Base-by-base conservation (phyloP, 1,140 invertebrate genomes). In the Cotesia vestalis region DNA sequence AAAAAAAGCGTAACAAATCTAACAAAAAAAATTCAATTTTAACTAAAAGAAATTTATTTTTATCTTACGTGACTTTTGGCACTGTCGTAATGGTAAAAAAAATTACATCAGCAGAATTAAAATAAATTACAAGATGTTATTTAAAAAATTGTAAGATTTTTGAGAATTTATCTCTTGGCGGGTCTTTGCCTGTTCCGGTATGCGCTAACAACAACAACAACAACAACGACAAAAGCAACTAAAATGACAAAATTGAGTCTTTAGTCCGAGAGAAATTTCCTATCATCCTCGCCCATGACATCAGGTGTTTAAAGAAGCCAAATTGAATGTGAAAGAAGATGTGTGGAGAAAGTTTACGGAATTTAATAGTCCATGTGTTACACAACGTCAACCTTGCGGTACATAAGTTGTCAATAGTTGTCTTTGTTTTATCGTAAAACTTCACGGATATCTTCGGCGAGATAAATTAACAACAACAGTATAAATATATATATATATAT, bases 71-170 rank as follows among this genome's bases (percentile, higher is more conserved):
- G 71, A 67, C 55, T 66, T 11, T 55, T 78, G 77, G 78, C 55
- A 61, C 75, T 81, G 77, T 81, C 74, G 78, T 77, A 80, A 82
- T 35, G 14, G 46, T 51, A 64, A 67, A 73, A 78, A 77, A 76
- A 79, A 80, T 79, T 77, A 78, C 78, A 73, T 77, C 78, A 76
- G 72, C 64, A 72, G 73, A 70, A 27, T 27, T 27, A 74, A 61
- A 72, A 5, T n/a, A 40, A 66, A 55, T 11, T 64, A 52, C 63
- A 67, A 60, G 20, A 11, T 35, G 66, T 66, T 59, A 27, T 17
- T 38, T 17, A 52, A 46, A 64, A 57, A 38, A 70, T 40, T 35
- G 34, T 20, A 5, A 20, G n/a, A 20, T 62, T 4, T 27, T 52
- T 61, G 11, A 35, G 6, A 27, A 34, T 17, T 14, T 67, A 9